Evolutionary conservation across 1,140 invertebrate genomes (phyloP), one percentile per base, ranked within the genome.

Genomic region (Belonocnema kinseyi): DNA sequence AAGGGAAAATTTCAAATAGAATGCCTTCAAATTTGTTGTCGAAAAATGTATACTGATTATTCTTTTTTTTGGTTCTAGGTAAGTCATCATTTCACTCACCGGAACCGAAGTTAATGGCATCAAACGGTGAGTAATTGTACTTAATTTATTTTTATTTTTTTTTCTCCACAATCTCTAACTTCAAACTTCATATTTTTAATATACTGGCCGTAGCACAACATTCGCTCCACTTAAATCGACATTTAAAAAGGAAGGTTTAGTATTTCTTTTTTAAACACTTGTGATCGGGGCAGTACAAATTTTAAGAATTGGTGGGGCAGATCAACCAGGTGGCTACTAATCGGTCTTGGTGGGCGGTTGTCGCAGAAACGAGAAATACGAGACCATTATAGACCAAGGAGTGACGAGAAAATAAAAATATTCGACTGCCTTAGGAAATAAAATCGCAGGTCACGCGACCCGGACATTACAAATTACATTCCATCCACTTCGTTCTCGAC

Each of bases 41-140:
- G 4, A 77, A 77, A 83, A 70, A 52, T 58, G 58, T 72, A 26
- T 54, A 10, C 40, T 46, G 2, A 46, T 46, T 11, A 46, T 6
- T 78, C 71, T 74, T 52, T 73, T 79, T 85, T 77, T 88, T 50
- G 86, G 85, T 90, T 90, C 52, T 77, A 89, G 88, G 89, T 90
- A 86, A 90, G 89, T 89, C n/a, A 33, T 66, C 61, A 66, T 66
- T 66, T 66, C 61, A 66, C 61, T 66, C 61, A 66, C 61, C 61
- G 61, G 61, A 66, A 66, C 61, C 61, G 61, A 66, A 66, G 61
- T 66, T 66, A 66, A 66, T 66, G 12, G 13, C 61, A 40, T 40
- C 61, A 16, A 66, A 66, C 61, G 61, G 61, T 66, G 61, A 66
- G 61, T 66, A 66, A 46, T 10, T 46, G 14, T 7, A 1, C 26